Evolutionary conservation across 2,888 invertebrate genomes (phyloP), one percentile per base, ranked within the genome.

Genomic region (Sussaba pulchella): DNA sequence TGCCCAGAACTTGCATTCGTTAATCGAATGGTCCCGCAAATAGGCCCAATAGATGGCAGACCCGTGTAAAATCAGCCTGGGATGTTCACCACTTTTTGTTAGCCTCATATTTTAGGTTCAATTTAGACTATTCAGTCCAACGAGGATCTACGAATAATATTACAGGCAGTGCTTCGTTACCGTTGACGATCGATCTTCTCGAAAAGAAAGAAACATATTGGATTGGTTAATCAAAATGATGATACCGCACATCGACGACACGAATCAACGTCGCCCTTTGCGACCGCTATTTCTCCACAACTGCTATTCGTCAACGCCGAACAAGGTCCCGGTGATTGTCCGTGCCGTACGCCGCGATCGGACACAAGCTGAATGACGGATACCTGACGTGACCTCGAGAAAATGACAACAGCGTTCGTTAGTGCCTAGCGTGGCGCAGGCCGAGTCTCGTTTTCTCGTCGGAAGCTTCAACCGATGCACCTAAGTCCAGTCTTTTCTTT

Each of bases 361-460:
- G 31, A 31, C 31, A 6, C 31, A 41, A 26, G 78, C 77, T 73
- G 83, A 87, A 89, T 91, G 91, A 91, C 91, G 89, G 87, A 91
- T 91, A 86, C 85, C 80, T 82, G 83, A 85, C 85, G 88, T 89
- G 89, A 90, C 88, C 89, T 87, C 87, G 86, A 87, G 85, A 86
- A 88, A 90, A 91, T 91, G 91, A 91, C 89, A 91, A 90, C 90
- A 91, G 87, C 88, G 89, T 90, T 89, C 88, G 89, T 90, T 86
- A 87, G 6, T 2, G 31, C 2, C 31, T 31, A 31, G 70, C 31
- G 26, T 57, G 24, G 70, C 57, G 17, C 70, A 26, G 43, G n/a
- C 31, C 14, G 67, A 17, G 45, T 47, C 47, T 6, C 6, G 31
- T 31, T 5, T 31, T 31, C 2, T 31, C 31, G 31, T 6, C 31